These are phyloP conservation scores for Chaetophractus vellerosus DNA, from an alignment of 2,797 vertebrate genomes.

Conservation along the genomic window DNA sequence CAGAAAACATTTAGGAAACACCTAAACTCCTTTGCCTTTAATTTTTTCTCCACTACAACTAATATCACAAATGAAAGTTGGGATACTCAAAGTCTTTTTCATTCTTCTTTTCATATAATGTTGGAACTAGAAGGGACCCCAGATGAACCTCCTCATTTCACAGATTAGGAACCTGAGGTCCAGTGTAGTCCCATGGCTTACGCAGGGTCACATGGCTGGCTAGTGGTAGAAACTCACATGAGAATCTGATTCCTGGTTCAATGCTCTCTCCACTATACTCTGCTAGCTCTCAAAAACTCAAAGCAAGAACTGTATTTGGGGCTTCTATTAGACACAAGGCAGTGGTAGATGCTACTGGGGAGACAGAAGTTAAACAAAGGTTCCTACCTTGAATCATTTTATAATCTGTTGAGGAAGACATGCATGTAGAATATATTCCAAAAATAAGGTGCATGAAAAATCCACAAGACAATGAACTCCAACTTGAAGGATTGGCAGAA, in stretches of 20 bases:
- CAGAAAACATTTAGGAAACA: constrained; percentile 21
- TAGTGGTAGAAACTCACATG: neutral
- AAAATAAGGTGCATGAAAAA: constrained; percentile 51
- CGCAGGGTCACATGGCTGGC: neutral
- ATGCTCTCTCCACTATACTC: neutral
- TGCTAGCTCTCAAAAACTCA: neutral
- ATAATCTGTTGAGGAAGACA: neutral
- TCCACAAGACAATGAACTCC: neutral
- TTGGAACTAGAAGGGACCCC: neutral
- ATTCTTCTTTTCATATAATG: neutral
- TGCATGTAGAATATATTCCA: neutral
- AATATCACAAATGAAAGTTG: constrained; percentile 35
- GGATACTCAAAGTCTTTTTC: neutral
- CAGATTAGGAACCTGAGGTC: neutral
- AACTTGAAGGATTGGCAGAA: neutral
- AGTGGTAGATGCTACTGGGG: neutral
- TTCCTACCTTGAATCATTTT: neutral
- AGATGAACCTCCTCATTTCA: neutral
- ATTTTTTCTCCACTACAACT: neutral
- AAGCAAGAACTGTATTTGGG: neutral
- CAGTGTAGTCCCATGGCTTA: neutral
- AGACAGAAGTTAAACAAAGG: neutral
- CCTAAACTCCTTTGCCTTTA: constrained; percentile 6
- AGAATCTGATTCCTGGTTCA: neutral
- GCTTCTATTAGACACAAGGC: neutral